Evolutionary conservation across 2,113 vertebrate species (phyloP).

Genomic region (Caretta caretta): DNA sequence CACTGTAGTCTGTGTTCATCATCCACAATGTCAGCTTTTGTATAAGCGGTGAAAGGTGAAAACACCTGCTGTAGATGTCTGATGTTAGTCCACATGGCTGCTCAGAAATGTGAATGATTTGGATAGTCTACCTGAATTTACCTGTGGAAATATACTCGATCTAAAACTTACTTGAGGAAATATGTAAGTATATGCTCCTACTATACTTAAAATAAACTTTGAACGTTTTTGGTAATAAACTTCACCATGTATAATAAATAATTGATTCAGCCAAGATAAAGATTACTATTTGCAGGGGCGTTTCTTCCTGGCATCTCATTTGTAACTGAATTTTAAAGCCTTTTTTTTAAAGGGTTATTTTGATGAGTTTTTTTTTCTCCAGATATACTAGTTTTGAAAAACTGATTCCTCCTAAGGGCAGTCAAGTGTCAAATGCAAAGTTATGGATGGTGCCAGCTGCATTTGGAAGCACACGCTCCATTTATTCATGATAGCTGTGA

Average conservation of each 20-base stretch:
- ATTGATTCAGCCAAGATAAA: not conserved
- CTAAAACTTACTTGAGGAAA: not conserved
- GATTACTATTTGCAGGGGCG: not conserved
- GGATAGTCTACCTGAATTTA: not conserved
- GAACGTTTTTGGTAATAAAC: not conserved
- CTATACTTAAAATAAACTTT: not conserved
- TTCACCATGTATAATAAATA: not conserved
- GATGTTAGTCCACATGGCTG: too few relatives aligned
- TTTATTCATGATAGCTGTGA: slow-evolving; percentile 65
- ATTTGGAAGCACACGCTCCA: slow-evolving; percentile 63
- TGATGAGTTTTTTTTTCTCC: not conserved
- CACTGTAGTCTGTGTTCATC: not conserved
- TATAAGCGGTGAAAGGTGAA: not conserved
- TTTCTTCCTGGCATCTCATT: not conserved
- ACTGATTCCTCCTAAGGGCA: slow-evolving; percentile 61
- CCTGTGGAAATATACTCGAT: fast-evolving
- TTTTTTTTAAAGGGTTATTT: not conserved
- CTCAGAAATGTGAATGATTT: not conserved
- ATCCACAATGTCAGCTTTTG: not conserved
- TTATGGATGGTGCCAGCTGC: slow-evolving; percentile 61
- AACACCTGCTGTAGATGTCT: not conserved
- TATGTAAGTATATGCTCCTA: not conserved
- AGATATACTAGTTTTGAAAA: slow-evolving; percentile 59
- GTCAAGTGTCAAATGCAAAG: slow-evolving; percentile 68
- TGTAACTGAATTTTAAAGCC: not conserved